Conservation (phyloP, 2,797 vertebrate species). For the Hoplostethus mediterraneus region DNA sequence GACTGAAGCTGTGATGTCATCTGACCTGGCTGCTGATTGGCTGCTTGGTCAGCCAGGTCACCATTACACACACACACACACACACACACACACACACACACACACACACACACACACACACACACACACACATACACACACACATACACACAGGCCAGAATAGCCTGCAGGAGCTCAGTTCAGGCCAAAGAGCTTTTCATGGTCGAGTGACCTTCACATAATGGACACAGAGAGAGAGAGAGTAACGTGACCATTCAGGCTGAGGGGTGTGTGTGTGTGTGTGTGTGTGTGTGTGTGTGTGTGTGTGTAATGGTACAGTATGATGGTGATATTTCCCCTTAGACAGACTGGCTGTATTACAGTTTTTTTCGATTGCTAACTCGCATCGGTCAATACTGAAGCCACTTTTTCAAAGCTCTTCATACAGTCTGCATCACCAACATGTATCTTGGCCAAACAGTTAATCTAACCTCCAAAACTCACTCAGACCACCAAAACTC, state of each 20-base stretch:
- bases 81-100: conserved; percentile 14
- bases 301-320: no score
- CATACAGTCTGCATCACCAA: no score
- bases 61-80: background rate
- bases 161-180: conserved; percentile 52
- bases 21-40: conserved; percentile 70
- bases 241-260: background rate
- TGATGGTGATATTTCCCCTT: no score
- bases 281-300: background rate
- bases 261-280: background rate
- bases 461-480: no score
- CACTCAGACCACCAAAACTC: no score
- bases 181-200: conserved; percentile 72
- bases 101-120: conserved; percentile 20
- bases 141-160: conserved; percentile 24
- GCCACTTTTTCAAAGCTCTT: no score
- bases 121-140: conserved; percentile 23
- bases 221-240: conserved; percentile 48
- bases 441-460: no score
- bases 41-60: conserved; percentile 51
- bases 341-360: no score
- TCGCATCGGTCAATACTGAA: no score
- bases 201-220: conserved; percentile 53
- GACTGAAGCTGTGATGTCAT: conserved; percentile 60
- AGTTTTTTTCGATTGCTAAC: no score